phyloP scores from a whole-genome alignment of 2,113 vertebrate genomes.

The Indri indri region DNA sequence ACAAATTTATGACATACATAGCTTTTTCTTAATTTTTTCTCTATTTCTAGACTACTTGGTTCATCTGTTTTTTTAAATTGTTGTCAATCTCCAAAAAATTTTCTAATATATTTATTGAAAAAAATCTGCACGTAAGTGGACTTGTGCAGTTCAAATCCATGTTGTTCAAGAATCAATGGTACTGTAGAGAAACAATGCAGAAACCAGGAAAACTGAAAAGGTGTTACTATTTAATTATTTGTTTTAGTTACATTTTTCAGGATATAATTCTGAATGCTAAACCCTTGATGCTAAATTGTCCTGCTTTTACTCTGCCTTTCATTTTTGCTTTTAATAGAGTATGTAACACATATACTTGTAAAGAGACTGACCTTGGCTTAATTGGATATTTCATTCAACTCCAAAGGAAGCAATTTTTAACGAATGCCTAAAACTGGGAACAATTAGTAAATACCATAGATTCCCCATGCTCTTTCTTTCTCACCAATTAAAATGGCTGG shows the following conservation, averaged over 20 bases:
- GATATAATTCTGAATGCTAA: neutral
- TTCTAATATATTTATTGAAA: no score
- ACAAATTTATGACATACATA: no score
- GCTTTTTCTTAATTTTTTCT: no score
- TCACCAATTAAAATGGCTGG: neutral
- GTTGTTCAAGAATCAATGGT: no score
- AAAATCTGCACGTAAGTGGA: no score
- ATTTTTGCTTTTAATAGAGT: neutral
- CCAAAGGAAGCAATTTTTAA: slow-evolving; percentile 31
- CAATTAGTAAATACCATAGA: neutral
- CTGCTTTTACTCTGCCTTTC: slow-evolving; percentile 18
- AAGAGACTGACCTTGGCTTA: slow-evolving; percentile 18
- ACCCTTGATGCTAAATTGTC: neutral
- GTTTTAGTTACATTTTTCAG: neutral
- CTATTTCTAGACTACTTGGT: no score
- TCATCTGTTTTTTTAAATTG: no score
- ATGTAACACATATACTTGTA: neutral
- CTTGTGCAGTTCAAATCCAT: no score
- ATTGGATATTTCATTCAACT: slow-evolving; percentile 19
- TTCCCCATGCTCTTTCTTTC: neutral
- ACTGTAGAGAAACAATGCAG: neutral
- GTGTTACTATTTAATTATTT: neutral
- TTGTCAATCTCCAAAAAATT: no score
- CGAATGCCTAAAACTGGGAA: neutral
- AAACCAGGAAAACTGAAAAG: neutral